Conservation (phyloP, 2,797 vertebrate genomes). For the Clangula hyemalis region DNA sequence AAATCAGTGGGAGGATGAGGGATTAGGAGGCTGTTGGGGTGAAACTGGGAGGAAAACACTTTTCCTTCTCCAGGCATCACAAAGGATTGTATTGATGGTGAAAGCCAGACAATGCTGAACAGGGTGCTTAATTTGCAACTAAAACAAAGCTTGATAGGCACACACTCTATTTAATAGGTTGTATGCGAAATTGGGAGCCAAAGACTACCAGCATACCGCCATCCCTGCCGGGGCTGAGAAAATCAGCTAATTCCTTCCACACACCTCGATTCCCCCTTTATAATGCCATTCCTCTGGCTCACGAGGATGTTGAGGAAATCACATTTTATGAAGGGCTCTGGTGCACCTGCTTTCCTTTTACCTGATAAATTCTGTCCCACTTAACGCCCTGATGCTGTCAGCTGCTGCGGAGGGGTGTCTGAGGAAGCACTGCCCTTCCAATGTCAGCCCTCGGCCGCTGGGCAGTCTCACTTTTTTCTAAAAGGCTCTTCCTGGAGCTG, state of each 20-base stretch:
- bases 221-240: not conserved
- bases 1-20: not conserved
- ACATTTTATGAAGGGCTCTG: not conserved
- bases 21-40: not conserved
- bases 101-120: not conserved
- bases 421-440: not conserved
- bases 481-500: not conserved
- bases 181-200: not conserved
- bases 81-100: not conserved
- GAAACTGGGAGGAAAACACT: not conserved
- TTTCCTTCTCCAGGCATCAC: not conserved
- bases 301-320: not conserved
- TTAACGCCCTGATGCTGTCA: not conserved
- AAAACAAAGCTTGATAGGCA: not conserved
- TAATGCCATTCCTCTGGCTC: not conserved
- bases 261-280: not conserved
- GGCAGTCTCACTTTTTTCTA: not conserved
- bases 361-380: not conserved
- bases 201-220: not conserved
- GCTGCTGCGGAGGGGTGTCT: not conserved
- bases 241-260: not conserved
- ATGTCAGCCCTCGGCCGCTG: not conserved
- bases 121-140: not conserved
- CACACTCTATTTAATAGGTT: rapidly evolving
- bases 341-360: not conserved